Evolutionary conservation across 2,888 invertebrate species (phyloP).

Genomic region (Lasius platythorax): DNA sequence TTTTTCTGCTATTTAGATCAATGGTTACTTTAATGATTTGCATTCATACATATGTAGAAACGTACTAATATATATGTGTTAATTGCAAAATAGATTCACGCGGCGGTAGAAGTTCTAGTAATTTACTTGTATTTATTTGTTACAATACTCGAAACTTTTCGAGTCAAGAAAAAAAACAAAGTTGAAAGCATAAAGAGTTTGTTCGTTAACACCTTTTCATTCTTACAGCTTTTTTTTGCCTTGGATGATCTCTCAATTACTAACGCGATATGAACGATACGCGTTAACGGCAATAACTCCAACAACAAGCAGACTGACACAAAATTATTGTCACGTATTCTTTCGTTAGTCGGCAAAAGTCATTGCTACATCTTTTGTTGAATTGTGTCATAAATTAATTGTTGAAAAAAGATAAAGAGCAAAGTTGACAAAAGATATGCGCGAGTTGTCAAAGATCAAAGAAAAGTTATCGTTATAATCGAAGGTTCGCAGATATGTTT

Average conservation of each 20-base stretch:
- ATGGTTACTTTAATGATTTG: background rate
- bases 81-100: conserved; percentile 20
- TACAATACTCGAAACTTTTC: background rate
- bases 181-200: conserved; percentile 5
- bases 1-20: background rate
- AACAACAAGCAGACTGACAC: background rate
- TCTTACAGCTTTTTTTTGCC: background rate
- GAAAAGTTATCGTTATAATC: background rate
- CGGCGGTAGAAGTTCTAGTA: background rate
- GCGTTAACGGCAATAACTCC: background rate
- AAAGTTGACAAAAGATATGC: background rate
- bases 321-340: background rate
- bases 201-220: conserved; percentile 19
- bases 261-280: background rate
- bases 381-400: conserved; percentile 14
- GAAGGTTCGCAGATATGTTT: background rate
- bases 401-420: background rate
- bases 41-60: background rate
- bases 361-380: background rate
- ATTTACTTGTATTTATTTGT: conserved; percentile 8
- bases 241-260: background rate
- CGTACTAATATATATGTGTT: background rate
- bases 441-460: background rate
- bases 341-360: background rate
- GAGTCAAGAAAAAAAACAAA: conserved; percentile 4